Conservation (phyloP, 2,888 invertebrate species). For the Pherbina coryleti region DNA sequence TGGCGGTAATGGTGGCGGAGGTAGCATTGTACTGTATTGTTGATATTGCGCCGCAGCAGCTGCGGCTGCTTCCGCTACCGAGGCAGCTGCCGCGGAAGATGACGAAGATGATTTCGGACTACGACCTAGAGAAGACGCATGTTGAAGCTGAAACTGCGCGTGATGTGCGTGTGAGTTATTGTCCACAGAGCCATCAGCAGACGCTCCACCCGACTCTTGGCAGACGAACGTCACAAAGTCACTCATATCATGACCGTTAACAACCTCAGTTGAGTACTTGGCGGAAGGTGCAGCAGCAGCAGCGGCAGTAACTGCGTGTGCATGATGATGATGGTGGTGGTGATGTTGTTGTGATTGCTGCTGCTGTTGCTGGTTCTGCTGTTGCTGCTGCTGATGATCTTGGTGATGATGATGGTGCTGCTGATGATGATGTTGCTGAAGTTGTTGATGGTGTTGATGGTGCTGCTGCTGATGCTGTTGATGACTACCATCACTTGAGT, state of each 20-base stretch:
- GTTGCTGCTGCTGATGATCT: conserved; percentile 46
- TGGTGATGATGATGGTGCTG: conserved; percentile 52
- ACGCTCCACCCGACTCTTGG: conserved; percentile 81
- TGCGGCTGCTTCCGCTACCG: conserved; percentile 52
- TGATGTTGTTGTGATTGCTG: conserved; percentile 49
- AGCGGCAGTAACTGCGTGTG: conserved; percentile 69
- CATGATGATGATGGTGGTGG: conserved; percentile 46
- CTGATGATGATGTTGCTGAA: conserved; percentile 48
- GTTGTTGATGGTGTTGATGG: conserved; percentile 49
- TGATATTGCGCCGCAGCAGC: conserved; percentile 56
- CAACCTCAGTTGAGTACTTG: conserved; percentile 70
- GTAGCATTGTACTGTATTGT: conserved; percentile 89
- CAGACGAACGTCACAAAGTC: conserved; percentile 98
- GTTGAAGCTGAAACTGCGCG: conserved; percentile 56
- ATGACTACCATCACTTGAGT: conserved; percentile 59
- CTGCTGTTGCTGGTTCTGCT: conserved; percentile 50
- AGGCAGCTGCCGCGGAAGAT: conserved; percentile 52
- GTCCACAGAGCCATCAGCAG: conserved; percentile 13
- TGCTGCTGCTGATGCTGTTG: conserved; percentile 49
- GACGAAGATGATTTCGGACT: conserved; percentile 73
- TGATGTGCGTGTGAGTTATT: conserved; percentile 41
- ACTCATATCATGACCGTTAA: conserved; percentile 89
- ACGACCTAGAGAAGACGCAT: conserved; percentile 62
- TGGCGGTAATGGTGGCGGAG: conserved; percentile 94
- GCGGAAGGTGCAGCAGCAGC: conserved; percentile 72